Conservation (phyloP, 2,113 vertebrate genomes). For the Hassar affinis region DNA sequence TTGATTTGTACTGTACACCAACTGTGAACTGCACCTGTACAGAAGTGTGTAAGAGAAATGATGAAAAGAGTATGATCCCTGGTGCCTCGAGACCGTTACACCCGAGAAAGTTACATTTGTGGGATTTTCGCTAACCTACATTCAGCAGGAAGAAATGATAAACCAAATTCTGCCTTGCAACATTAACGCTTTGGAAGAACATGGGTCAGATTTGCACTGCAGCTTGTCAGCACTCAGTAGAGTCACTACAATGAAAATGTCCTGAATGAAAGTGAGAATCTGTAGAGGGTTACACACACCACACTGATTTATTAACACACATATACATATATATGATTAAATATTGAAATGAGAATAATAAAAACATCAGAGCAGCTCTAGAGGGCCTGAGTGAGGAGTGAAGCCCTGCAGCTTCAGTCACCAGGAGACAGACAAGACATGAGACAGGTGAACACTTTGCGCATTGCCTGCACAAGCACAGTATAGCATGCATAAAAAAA, state of each 20-base stretch:
- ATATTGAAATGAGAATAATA: background rate
- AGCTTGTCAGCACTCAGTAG: background rate
- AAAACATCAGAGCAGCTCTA: background rate
- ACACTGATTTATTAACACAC: background rate
- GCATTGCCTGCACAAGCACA: constrained; percentile 15
- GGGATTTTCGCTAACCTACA: background rate
- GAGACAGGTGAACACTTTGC: constrained; percentile 29
- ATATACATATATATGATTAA: too few relatives aligned
- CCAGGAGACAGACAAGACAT: background rate
- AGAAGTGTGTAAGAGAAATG: background rate
- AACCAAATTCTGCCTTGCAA: background rate
- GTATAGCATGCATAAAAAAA: background rate
- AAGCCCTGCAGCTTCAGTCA: constrained; percentile 20
- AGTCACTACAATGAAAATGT: background rate
- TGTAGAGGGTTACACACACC: background rate
- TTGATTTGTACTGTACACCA: constrained; percentile 10
- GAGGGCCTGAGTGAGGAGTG: background rate
- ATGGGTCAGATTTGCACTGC: constrained; percentile 7
- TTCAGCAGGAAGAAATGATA: background rate
- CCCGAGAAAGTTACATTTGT: background rate
- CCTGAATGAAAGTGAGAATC: background rate
- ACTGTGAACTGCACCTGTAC: background rate
- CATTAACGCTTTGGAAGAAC: background rate
- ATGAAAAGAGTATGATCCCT: background rate
- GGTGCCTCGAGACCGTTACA: background rate